Evolutionary conservation across 2,888 invertebrate species (phyloP), one percentile per base, ranked within the genome.

Genomic region (Proisotoma minuta): DNA sequence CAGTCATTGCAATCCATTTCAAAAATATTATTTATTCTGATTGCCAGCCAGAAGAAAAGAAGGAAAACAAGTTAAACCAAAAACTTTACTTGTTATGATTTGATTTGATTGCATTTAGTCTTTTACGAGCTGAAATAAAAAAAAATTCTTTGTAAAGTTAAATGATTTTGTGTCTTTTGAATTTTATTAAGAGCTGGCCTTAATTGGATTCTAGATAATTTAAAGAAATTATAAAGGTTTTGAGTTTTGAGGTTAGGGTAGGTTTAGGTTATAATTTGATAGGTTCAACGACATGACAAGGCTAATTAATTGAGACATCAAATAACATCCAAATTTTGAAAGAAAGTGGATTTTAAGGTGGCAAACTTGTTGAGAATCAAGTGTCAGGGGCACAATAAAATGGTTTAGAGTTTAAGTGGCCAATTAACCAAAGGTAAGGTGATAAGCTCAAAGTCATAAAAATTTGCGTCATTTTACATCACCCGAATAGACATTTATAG

Each of bases 121-220:
- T 12, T 43, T 43, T 43, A 43, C 20, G 43, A 43, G n/a, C 43
- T 43, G 15, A 18, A 43, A 43, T 43, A 43, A 43, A 43, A 43
- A 43, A 15, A 34, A 10, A 34, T 34, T 34, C 15, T 8, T 34
- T 15, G 34, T 15, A 8, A 15, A 34, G 8, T 8, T 34, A 15
- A 10, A 34, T 34, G 8, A 15, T 34, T 15, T 34, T 8, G 15
- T 15, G 34, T 34, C 8, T 10, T 34, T 15, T 34, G 34, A 8
- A 34, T 15, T 15, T 34, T 8, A 34, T 34, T 34, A 34, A 15
- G 34, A 10, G 34, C 15, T 34, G 34, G n/a, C 34, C 34, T 34
- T 34, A 8, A 8, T 15, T 34, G 8, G 34, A 10, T 34, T 34
- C 15, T 15, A 34, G 15, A 34, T 34, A 10, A 8, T 34, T 34